Evolutionary conservation across 2,113 vertebrate genomes (phyloP).

Genomic region (Mungos mungo): DNA sequence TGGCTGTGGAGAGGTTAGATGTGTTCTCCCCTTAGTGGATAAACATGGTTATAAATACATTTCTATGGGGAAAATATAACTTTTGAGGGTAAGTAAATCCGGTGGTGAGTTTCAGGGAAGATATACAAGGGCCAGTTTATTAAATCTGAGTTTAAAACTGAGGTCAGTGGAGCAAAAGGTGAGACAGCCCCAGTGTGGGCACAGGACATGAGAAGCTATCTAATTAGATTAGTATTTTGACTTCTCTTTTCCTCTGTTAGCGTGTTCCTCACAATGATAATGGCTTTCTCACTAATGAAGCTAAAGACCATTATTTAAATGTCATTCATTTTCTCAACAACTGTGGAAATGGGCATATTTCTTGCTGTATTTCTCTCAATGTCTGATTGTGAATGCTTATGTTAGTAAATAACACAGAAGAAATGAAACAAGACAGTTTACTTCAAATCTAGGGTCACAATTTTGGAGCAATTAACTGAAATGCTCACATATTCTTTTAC

Average conservation of each 20-base stretch:
- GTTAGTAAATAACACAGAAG: neutral
- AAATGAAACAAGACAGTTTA: neutral
- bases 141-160: neutral
- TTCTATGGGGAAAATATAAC: neutral
- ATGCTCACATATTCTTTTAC: neutral
- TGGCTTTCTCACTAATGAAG: neutral
- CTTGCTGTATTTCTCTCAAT: neutral
- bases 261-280: neutral
- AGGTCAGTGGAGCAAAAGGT: neutral
- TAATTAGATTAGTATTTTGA: neutral
- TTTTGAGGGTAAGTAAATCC: neutral
- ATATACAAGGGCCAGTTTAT: neutral
- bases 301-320: conserved; percentile 1
- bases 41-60: neutral
- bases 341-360: neutral
- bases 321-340: neutral
- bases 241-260: neutral
- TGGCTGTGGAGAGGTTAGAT: neutral
- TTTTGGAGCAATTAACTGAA: neutral
- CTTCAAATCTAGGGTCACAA: neutral
- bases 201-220: neutral
- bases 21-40: neutral
- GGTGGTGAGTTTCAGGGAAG: neutral
- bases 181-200: neutral
- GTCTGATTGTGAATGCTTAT: neutral